Evolutionary conservation across 2,113 vertebrate species (phyloP), one percentile per base, ranked within the genome.

Genomic region (Hippocampus zosterae): DNA sequence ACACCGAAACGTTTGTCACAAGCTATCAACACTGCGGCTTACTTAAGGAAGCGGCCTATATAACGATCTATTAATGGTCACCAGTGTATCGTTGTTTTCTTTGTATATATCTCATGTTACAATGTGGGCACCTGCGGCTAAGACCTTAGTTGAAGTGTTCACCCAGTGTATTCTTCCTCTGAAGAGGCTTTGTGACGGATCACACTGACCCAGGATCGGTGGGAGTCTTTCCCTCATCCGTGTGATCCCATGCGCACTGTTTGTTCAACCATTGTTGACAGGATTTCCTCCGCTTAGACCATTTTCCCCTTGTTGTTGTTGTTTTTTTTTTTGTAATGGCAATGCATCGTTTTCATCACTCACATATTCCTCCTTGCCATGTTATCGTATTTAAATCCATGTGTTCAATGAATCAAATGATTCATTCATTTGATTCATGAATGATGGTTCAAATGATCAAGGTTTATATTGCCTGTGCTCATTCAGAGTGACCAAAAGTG

Each of bases 211-310:
- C 68, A 73, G 71, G 29, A 53, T 73, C 74, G 64, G 57, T 48
- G 48, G 74, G 67, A 78, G 77, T 63, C 77, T 74, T 69, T 46
- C 37, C 73, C 64, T 71, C 75, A 73, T 75, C 73, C 70, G 77
- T 81, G 73, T 74, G 81, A 79, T 77, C 80, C 84, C 77, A 80
- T 52, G 72, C 75, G 82, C 71, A 84, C 71, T 16, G 80, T 89
- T 88, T 89, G 80, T 84, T 82, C 81, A 75, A 53, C 72, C 81
- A 78, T 80, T 87, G 83, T 83, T 81, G 77, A 81, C 82, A 86
- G 87, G 86, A 90, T 91, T 89, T 90, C 88, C 86, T 87, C 80
- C 81, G 66, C 25, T 79, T 72, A 75, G 53, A 69, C 29, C 46
- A 8, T 73, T 78, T 69, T 67, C 71, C 71, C 69, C 65, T 50